Base-by-base conservation (phyloP, 2,113 vertebrate genomes). In the Casuarius casuarius region DNA sequence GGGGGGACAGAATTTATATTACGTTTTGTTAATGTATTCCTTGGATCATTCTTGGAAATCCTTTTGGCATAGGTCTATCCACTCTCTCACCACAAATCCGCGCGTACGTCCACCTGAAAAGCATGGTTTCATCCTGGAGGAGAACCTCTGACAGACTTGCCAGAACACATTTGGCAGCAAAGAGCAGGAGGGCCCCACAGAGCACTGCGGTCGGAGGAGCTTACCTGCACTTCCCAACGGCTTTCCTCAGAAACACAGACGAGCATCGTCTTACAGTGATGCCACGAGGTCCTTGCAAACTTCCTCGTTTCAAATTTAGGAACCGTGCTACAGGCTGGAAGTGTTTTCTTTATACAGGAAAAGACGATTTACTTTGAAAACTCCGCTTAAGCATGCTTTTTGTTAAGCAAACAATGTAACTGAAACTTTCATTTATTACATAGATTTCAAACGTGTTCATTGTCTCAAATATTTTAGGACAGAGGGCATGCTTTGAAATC, bases 171-270 rank as follows among this genome's bases (percentile, higher is more conserved):
- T 52, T 67, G 51, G 40, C 42, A 58, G 51, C 33, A 52, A 63
- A 76, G 29, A 63, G 22, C 19, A 82, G 18, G 0, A 3, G 15
- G 16, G 14, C 5, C 61, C 16, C 14, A 74, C 11, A 23, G 0
- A 5, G 14, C 56, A 28, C 8, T 70, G 22, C 33, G 51, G 40
- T n/a, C 28, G 31, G 6, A 82, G 21, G 7, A 68, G 7, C 12
- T 76, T 48, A 58, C 33, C 29, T 76, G 4, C 8, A 20, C 4
- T 46, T 38, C 25, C 68, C 44, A 78, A 0, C 2, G 8, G n/a
- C 35, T 40, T 21, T 17, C 21, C 0, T 0, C 14, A 20, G 16
- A 31, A 54, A 63, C n/a, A 46, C 6, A 49, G 40, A 46, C 31
- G 12, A 12, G 15, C 58, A 76, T 7, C 16, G 74, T 6, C 6